These are phyloP conservation scores for Leptinotarsa undecemlineata DNA, from an alignment of 1,140 invertebrate genomes.

Conservation along the genomic window DNA sequence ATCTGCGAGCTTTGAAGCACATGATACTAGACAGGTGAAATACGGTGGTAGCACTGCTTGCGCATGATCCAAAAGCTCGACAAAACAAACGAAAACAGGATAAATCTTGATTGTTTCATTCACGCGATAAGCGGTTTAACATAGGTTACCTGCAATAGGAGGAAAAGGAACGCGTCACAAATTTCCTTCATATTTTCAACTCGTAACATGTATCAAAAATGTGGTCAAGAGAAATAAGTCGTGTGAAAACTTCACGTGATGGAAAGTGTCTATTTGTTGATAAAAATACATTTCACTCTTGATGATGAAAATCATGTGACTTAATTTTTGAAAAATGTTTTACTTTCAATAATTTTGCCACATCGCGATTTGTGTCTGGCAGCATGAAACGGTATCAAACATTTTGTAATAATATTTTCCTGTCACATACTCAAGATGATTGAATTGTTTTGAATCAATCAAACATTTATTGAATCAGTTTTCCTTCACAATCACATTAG, in stretches of 20 bases:
- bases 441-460: no score
- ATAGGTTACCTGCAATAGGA: not conserved
- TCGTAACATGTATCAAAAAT: not conserved
- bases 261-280: not conserved
- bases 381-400: no score
- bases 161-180: slow-evolving; percentile 9
- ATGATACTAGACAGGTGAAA: slow-evolving; percentile 14
- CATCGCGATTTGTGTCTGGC: no score
- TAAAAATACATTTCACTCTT: no score
- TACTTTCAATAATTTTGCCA: no score
- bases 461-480: no score
- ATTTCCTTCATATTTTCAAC: not conserved
- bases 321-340: no score
- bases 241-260: not conserved
- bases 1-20: slow-evolving; percentile 6
- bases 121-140: slow-evolving; percentile 20
- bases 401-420: no score
- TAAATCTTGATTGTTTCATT: slow-evolving; percentile 5
- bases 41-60: not conserved
- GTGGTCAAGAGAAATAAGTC: not conserved
- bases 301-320: no score
- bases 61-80: not conserved
- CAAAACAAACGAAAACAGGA: slow-evolving; percentile 12
- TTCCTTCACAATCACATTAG: no score
- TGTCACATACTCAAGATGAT: no score